Evolutionary conservation across 2,113 vertebrate species (phyloP).

Genomic region (Psittacus erithacus): DNA sequence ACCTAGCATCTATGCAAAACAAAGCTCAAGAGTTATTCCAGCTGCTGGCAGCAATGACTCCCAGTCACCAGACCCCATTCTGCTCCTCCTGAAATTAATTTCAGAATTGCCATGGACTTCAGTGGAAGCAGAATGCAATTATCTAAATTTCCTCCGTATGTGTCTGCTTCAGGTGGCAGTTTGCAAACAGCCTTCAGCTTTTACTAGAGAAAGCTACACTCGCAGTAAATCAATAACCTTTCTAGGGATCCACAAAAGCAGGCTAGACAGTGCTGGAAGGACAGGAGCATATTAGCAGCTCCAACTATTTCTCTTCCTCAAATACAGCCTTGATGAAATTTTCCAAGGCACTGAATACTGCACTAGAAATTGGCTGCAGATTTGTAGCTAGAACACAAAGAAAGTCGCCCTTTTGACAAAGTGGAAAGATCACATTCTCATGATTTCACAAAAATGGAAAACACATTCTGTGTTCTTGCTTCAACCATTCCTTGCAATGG

Average conservation of each 20-base stretch:
- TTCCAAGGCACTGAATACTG: not conserved
- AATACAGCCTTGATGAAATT: constrained; percentile 13
- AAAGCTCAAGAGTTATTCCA: not conserved
- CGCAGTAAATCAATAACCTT: not conserved
- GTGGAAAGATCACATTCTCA: constrained; percentile 34
- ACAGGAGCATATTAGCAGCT: not conserved
- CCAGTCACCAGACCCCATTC: not conserved
- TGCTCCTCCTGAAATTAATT: not conserved
- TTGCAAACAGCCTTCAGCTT: constrained; percentile 20
- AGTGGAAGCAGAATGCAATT: not conserved
- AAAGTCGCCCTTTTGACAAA: not conserved
- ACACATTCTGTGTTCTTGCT: constrained; percentile 12
- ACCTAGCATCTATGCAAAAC: not conserved
- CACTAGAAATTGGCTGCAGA: not conserved
- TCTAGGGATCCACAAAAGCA: constrained; percentile 25
- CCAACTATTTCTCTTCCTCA: constrained; percentile 29
- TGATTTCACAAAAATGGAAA: constrained; percentile 34
- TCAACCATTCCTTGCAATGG: not conserved
- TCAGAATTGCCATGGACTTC: not conserved
- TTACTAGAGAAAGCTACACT: not conserved
- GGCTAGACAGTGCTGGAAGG: not conserved
- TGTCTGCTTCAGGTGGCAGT: constrained; percentile 14
- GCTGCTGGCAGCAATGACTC: not conserved
- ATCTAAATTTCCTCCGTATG: not conserved
- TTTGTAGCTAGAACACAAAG: not conserved